Base-by-base conservation (phyloP, 2,797 vertebrate genomes). In the Mastacembelus armatus region DNA sequence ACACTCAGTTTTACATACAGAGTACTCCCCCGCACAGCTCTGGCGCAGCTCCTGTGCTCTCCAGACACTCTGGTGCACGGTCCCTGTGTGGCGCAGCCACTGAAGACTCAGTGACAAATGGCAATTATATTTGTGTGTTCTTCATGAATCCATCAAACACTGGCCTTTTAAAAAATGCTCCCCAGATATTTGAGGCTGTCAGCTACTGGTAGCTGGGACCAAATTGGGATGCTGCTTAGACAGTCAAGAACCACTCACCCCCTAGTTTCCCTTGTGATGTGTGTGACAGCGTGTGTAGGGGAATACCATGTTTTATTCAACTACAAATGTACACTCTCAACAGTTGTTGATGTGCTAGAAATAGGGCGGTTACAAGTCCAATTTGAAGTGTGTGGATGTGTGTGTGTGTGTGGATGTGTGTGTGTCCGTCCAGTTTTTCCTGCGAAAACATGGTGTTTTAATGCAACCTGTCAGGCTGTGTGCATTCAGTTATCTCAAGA, bases 41-140 rank as follows among this genome's bases (percentile, higher is more conserved):
- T 26, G 35, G 57, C 48, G 70, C 79, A 57, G 79, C 64, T 80
- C 80, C 65, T 6, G 49, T 52, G 57, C 85, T 92, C 91, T 92
- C 90, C 78, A 78, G 90, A 71, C 89, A 52, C 88, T 58, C 71
- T 47, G 60, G 56, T 27, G 67, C 80, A 60, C 6, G 54, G 85
- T 91, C 93, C 92, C 93, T 66, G 88, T 90, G 91, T 92, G 91
- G 93, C 85, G 73, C 76, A 78, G 88, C 61, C 83, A 65, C 91
- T 89, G 87, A 93, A 93, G 89, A 86, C 92, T 90, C 86, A 0
- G 93, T 94, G 94, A 95, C 94, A 95, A 95, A 94, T 94, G 93
- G 94, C 94, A 95, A 94, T 95, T 94, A 95, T 94, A 94, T 94
- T 94, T 94, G 94, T 95, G 93, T 94, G 93, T 95, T 94, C 93